Evolutionary conservation across 2,888 invertebrate species (phyloP).

Genomic region (Laspeyria flexula): DNA sequence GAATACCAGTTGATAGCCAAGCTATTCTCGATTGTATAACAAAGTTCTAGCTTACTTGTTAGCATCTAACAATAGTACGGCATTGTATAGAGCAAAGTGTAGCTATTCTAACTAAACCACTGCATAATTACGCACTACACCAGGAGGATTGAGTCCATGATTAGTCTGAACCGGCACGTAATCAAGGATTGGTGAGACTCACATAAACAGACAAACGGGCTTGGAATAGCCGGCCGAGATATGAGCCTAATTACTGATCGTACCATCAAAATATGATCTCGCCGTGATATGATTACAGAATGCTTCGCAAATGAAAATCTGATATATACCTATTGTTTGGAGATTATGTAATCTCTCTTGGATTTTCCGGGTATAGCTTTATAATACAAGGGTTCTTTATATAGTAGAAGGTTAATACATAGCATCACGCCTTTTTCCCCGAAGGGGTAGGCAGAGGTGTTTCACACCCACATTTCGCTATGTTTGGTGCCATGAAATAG

Average conservation of each 20-base stretch:
- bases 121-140: slow-evolving; percentile 47
- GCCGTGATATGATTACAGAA: background rate
- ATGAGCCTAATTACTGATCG: background rate
- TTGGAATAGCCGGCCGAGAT: slow-evolving; percentile 10
- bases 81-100: slow-evolving; percentile 10
- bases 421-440: too few relatives aligned
- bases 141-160: slow-evolving; percentile 41
- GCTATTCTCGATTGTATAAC: too few relatives aligned
- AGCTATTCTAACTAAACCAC: slow-evolving; percentile 34
- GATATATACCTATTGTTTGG: too few relatives aligned
- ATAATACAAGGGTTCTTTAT: too few relatives aligned
- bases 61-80: slow-evolving; percentile 9
- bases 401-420: too few relatives aligned
- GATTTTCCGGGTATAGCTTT: too few relatives aligned
- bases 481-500: too few relatives aligned
- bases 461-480: too few relatives aligned
- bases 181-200: slow-evolving; percentile 46
- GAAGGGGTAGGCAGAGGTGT: too few relatives aligned
- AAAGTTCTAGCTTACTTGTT: background rate
- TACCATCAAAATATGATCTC: background rate
- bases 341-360: too few relatives aligned
- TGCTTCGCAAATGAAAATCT: background rate
- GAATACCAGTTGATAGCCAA: too few relatives aligned
- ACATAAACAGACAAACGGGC: slow-evolving; percentile 33
- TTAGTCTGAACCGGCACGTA: slow-evolving; percentile 42